These are phyloP conservation scores for Hemistola chrysoprasaria DNA, from an alignment of 2,888 invertebrate genomes.

Conservation along the genomic window DNA sequence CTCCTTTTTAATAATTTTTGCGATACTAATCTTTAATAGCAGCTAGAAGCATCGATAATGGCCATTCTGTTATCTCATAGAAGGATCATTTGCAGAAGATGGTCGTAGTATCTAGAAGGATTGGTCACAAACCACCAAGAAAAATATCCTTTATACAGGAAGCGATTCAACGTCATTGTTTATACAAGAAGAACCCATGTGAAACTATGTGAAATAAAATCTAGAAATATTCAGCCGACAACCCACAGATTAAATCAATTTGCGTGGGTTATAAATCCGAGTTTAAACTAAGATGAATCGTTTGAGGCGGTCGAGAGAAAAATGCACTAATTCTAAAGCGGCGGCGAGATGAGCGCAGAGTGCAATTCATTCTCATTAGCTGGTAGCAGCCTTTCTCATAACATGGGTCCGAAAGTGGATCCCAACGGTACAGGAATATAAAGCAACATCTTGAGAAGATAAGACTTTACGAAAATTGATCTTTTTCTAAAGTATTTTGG, in stretches of 20 bases:
- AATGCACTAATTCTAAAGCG: slow-evolving; percentile 71
- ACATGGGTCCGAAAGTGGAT: slow-evolving; percentile 49
- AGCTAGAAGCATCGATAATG: too few species aligned
- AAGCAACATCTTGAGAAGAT: background rate
- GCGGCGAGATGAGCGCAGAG: slow-evolving; percentile 41
- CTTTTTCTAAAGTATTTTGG: too few species aligned
- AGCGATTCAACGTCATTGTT: too few species aligned
- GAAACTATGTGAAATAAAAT: slow-evolving; percentile 1
- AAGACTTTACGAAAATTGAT: too few species aligned
- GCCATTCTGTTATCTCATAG: too few species aligned
- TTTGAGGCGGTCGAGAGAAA: slow-evolving; percentile 61
- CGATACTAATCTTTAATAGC: too few species aligned
- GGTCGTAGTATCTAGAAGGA: too few species aligned
- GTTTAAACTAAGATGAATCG: slow-evolving; percentile 65
- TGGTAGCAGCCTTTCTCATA: slow-evolving; percentile 59
- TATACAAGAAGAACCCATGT: too few species aligned
- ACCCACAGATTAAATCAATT: slow-evolving; percentile 46
- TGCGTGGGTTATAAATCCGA: slow-evolving; percentile 52
- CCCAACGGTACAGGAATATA: slow-evolving; percentile 11
- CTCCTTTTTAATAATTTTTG: too few species aligned
- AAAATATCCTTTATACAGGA: too few species aligned
- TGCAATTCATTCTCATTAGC: slow-evolving; percentile 78
- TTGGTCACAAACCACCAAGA: too few species aligned
- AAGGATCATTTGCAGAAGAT: too few species aligned
- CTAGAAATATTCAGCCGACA: background rate